Conservation (phyloP, 2,797 vertebrate species). For the Molossus alvarezi region DNA sequence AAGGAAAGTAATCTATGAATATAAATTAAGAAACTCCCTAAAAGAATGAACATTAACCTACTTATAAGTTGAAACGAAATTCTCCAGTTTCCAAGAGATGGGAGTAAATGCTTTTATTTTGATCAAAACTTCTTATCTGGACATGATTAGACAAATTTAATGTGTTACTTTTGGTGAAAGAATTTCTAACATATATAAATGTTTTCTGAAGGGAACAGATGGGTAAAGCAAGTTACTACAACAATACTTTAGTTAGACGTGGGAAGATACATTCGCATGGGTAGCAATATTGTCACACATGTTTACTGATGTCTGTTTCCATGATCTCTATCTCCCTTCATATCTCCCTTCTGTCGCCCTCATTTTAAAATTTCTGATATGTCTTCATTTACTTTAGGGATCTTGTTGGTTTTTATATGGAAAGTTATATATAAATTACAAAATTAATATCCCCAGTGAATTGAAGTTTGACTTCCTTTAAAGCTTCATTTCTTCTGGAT, state of each 20-base stretch:
- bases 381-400: constrained; percentile 30
- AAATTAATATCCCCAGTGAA: not conserved
- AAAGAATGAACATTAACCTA: constrained; percentile 16
- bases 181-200: constrained; percentile 18
- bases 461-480: constrained; percentile 1
- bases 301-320: constrained; percentile 1
- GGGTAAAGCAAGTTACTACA: not conserved
- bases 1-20: not conserved
- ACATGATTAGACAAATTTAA: constrained; percentile 38
- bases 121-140: constrained; percentile 5
- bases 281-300: not conserved
- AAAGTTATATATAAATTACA: not conserved
- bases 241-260: not conserved
- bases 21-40: not conserved
- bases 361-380: constrained; percentile 41
- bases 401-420: not conserved
- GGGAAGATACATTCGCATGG: not conserved
- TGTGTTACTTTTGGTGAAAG: constrained; percentile 28
- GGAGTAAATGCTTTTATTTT: constrained; percentile 32
- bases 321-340: not conserved
- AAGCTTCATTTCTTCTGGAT: not conserved
- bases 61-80: not conserved
- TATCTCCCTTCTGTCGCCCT: not conserved
- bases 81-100: not conserved
- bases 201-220: constrained; percentile 20